These are phyloP conservation scores for Drosophila neocordata DNA, from an alignment of 1,140 invertebrate species.

Conservation along the genomic window DNA sequence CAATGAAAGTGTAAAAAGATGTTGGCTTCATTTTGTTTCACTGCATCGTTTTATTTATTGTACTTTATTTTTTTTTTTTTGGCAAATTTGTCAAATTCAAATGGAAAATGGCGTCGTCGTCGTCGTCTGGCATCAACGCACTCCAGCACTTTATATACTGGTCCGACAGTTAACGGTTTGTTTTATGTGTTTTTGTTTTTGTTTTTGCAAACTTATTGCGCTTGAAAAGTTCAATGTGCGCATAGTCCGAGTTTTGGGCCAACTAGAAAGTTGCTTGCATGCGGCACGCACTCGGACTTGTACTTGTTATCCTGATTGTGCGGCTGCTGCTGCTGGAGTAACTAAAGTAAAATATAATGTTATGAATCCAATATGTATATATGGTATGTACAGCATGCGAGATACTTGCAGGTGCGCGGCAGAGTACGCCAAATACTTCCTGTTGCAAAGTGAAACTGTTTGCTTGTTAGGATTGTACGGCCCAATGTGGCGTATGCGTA, in stretches of 20 bases:
- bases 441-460: conserved; percentile 53
- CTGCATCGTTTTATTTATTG: conserved; percentile 23
- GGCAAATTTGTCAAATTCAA: conserved; percentile 71
- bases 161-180: conserved; percentile 47
- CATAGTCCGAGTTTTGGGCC: conserved; percentile 61
- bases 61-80: conserved; percentile 24
- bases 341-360: conserved; percentile 54
- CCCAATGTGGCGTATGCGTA: conserved; percentile 61
- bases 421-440: conserved; percentile 50
- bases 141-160: conserved; percentile 54
- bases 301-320: conserved; percentile 72
- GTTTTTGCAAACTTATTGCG: conserved; percentile 49
- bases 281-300: conserved; percentile 60
- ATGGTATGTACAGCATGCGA: conserved; percentile 18
- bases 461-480: conserved; percentile 38
- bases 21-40: neutral
- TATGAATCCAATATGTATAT: conserved; percentile 39
- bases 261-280: conserved; percentile 70
- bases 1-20: neutral
- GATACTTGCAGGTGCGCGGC: conserved; percentile 53
- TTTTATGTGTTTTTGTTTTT: neutral
- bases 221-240: conserved; percentile 69
- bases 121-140: conserved; percentile 38
- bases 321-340: conserved; percentile 8
- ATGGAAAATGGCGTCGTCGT: conserved; percentile 53